Percentiles rank a stretch among this genome's conserved stretches.
phyloP scores from a whole-genome alignment of 2,888 invertebrate species.

The Acanthoscelides obtectus region DNA sequence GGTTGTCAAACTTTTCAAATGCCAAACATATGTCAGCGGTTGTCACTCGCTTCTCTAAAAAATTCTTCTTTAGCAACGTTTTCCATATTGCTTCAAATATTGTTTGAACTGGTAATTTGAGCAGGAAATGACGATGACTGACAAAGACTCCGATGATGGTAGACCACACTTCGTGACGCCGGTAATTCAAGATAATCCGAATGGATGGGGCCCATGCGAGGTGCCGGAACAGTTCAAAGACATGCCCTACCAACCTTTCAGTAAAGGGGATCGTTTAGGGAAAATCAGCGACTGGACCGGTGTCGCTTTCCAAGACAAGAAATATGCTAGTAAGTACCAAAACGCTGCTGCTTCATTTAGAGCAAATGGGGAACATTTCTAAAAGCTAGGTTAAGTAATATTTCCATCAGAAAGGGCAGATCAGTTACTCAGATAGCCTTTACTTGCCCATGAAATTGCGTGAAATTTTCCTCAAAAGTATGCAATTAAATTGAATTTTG shows the following conservation, averaged over 20 bases:
- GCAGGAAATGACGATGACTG: conserved; percentile 29
- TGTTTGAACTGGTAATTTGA: not conserved
- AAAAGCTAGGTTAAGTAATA: too few species aligned
- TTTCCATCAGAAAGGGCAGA: too few species aligned
- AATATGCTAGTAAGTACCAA: conserved; percentile 84
- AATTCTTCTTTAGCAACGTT: too few species aligned
- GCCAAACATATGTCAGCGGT: too few species aligned
- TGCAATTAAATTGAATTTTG: too few species aligned
- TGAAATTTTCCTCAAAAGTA: too few species aligned
- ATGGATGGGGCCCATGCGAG: conserved; percentile 96
- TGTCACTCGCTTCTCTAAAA: too few species aligned
- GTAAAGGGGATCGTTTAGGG: conserved; percentile 96
- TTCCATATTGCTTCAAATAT: not conserved
- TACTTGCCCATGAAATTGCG: too few species aligned
- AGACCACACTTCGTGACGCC: conserved; percentile 67
- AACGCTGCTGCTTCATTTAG: too few species aligned
- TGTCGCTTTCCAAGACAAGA: conserved; percentile 85
- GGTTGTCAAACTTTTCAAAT: too few species aligned
- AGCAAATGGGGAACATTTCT: too few species aligned
- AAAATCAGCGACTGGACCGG: conserved; percentile 99
- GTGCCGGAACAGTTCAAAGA: conserved; percentile 91
- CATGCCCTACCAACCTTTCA: conserved; percentile 98
- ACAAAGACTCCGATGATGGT: conserved; percentile 49
- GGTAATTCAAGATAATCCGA: conserved; percentile 75
- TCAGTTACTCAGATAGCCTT: too few species aligned